Base-by-base conservation (phyloP, 37 sponge, comb jelly and placozoan genomes). In the Petrosia ficiformis region DNA sequence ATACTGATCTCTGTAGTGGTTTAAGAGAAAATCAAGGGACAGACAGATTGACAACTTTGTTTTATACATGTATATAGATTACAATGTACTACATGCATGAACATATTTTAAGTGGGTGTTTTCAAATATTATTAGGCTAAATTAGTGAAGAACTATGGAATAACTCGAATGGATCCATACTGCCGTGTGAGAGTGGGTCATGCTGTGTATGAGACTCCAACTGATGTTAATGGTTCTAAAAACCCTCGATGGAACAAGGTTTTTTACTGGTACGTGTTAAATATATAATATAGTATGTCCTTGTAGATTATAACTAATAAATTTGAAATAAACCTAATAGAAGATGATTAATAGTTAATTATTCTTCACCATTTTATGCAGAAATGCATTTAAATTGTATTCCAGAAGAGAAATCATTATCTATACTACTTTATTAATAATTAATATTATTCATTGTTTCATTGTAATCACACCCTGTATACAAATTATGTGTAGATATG, bases 81-180 rank as follows among this genome's bases (percentile, higher is more conserved):
- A n/a, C n/a, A n/a, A n/a, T n/a, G n/a, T n/a, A n/a, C n/a, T n/a
- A n/a, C n/a, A n/a, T n/a, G n/a, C n/a, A n/a, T n/a, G n/a, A n/a
- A n/a, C n/a, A n/a, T n/a, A n/a, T n/a, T n/a, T n/a, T n/a, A n/a
- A n/a, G n/a, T n/a, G n/a, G n/a, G n/a, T n/a, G n/a, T n/a, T n/a
- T n/a, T n/a, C n/a, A n/a, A n/a, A n/a, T 71, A 3, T 72, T 29
- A 42, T 30, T 65, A 97, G 94, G 94, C 92, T 11, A 81, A 88
- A 42, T 79, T 97, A 77, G 78, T 43, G 42, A 97, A 90, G 87
- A 97, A 92, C 76, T 97, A 97, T 78, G 94, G 94, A 0, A 41
- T 90, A 24, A 90, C 94, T 22, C 77, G 94, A 30, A 98, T 98
- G 99, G 99, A 98, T 64, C 99, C 99, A 1, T 98, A 93, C 85